Percentiles rank a stretch among this genome's conserved stretches.
These are phyloP conservation scores for Helicoverpa assulta DNA, from an alignment of 2,888 invertebrate genomes.

Conservation along the genomic window DNA sequence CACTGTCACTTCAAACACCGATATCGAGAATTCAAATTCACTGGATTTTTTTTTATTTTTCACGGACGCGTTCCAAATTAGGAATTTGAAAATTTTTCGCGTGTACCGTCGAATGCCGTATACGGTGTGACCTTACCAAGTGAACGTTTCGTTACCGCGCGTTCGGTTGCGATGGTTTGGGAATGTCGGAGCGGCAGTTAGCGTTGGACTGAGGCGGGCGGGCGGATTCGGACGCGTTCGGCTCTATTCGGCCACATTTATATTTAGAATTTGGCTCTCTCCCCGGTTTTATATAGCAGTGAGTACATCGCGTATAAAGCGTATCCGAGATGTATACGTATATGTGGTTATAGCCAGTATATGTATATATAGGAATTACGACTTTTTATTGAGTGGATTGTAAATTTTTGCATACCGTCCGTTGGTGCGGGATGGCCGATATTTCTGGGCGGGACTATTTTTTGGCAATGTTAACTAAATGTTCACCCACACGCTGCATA, in stretches of 20 bases:
- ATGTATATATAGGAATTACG: conserved; percentile 89
- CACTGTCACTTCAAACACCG: conserved; percentile 84
- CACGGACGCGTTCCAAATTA: conserved; percentile 79
- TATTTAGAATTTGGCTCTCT: conserved; percentile 92
- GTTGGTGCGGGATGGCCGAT: conserved; percentile 72
- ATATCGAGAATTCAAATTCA: conserved; percentile 75
- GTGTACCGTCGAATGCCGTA: conserved; percentile 73
- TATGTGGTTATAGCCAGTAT: conserved; percentile 68
- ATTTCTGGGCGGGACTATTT: conserved; percentile 75
- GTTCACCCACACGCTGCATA: conserved; percentile 70
- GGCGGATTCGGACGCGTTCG: conserved; percentile 84
- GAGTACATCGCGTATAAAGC: conserved; percentile 90
- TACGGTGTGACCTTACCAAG: conserved; percentile 81
- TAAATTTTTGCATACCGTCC: conserved; percentile 85
- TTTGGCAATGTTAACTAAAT: conserved; percentile 71
- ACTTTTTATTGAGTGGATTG: conserved; percentile 88
- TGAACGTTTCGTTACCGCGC: conserved; percentile 83
- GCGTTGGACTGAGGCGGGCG: conserved; percentile 89
- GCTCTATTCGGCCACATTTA: conserved; percentile 87
- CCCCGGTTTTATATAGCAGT: conserved; percentile 91
- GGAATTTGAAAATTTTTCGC: conserved; percentile 71
- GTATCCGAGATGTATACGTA: conserved; percentile 88
- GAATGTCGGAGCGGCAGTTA: conserved; percentile 86
- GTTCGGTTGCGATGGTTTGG: conserved; percentile 82
- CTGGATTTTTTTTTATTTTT: conserved; percentile 71